These are phyloP conservation scores for Nemotelus nigrinus DNA, from an alignment of 2,888 invertebrate genomes.

Conservation along the genomic window DNA sequence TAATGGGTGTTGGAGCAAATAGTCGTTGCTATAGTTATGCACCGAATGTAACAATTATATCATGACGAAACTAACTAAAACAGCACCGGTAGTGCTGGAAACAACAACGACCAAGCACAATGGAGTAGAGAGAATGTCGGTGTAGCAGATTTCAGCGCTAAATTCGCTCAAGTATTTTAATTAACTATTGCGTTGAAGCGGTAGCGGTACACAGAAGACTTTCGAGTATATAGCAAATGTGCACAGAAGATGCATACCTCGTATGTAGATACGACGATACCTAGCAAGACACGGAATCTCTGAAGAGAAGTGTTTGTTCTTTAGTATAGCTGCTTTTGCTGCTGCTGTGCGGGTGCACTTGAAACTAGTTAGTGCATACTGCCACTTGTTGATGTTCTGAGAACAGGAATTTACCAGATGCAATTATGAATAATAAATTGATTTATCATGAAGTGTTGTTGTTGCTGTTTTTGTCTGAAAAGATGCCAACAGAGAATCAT, in stretches of 20 bases:
- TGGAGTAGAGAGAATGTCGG: neutral
- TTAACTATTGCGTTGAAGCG: neutral
- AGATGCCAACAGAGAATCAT: neutral
- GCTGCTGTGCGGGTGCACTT: too few relatives aligned
- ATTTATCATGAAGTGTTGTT: neutral
- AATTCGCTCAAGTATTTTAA: constrained; percentile 24
- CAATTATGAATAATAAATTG: constrained; percentile 1
- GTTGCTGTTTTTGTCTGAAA: neutral
- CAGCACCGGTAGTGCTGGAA: neutral
- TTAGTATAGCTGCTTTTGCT: too few relatives aligned
- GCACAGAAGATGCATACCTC: too few relatives aligned
- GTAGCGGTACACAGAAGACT: too few relatives aligned
- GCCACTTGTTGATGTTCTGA: neutral
- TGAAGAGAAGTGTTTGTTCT: too few relatives aligned
- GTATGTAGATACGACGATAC: too few relatives aligned
- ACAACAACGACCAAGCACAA: neutral
- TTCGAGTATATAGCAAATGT: too few relatives aligned
- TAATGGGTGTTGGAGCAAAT: too few relatives aligned
- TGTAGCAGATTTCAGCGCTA: neutral
- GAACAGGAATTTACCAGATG: neutral
- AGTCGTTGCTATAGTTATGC: too few relatives aligned
- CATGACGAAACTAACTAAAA: neutral
- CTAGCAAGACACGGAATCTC: too few relatives aligned
- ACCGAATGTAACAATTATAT: neutral
- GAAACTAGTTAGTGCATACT: too few relatives aligned